Percentiles rank a stretch among this genome's conserved stretches.
These are phyloP conservation scores for Sinocyclocheilus maitianheensis DNA, from an alignment of 2,113 vertebrate species.

Conservation along the genomic window DNA sequence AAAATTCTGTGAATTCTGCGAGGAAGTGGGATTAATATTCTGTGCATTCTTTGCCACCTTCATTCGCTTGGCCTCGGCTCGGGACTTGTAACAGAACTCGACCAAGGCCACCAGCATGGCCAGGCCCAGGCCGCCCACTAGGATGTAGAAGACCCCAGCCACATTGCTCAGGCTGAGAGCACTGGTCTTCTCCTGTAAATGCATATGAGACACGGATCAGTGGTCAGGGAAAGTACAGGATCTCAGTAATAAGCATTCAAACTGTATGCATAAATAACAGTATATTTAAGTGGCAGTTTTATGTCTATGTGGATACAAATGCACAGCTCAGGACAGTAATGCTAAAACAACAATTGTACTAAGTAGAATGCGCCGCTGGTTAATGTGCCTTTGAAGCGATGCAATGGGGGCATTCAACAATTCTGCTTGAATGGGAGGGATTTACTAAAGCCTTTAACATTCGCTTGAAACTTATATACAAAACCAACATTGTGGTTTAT, in stretches of 20 bases:
- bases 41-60: slow-evolving; percentile 99
- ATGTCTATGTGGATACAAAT: slow-evolving; percentile 52
- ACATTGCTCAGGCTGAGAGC: slow-evolving; percentile 99
- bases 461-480: not conserved
- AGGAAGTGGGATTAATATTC: slow-evolving; percentile 99
- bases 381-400: slow-evolving; percentile 68
- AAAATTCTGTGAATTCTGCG: slow-evolving; percentile 99
- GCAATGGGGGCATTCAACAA: slow-evolving; percentile 66
- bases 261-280: slow-evolving; percentile 43
- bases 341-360: slow-evolving; percentile 59
- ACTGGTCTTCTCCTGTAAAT: slow-evolving; percentile 97
- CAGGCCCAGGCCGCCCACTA: slow-evolving; percentile 98
- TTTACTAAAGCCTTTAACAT: slow-evolving; percentile 54
- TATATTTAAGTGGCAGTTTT: slow-evolving; percentile 42
- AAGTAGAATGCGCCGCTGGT: slow-evolving; percentile 57
- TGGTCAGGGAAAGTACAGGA: slow-evolving; percentile 59
- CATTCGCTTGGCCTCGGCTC: slow-evolving; percentile 99
- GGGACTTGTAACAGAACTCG: slow-evolving; percentile 99
- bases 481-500: slow-evolving; percentile 11
- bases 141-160: slow-evolving; percentile 99
- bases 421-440: slow-evolving; percentile 40
- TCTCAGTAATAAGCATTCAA: not conserved
- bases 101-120: slow-evolving; percentile 99
- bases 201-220: slow-evolving; percentile 83
- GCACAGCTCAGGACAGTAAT: slow-evolving; percentile 67